These are phyloP conservation scores for Podabrus alpinus DNA, from an alignment of 2,888 invertebrate species.

Conservation along the genomic window DNA sequence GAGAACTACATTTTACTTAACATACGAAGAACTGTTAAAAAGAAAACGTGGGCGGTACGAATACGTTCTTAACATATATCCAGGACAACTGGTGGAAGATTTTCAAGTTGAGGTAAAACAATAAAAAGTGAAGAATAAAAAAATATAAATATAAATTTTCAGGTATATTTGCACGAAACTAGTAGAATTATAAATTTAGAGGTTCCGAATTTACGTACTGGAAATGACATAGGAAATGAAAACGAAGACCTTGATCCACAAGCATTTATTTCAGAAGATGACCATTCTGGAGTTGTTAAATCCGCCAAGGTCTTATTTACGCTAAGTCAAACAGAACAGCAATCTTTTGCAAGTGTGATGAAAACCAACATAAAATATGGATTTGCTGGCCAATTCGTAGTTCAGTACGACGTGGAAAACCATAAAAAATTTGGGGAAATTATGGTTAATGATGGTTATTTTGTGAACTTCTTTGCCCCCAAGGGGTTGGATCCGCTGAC, in stretches of 20 bases:
- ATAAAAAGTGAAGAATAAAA: conserved; percentile 15
- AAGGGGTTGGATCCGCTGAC: conserved; percentile 61
- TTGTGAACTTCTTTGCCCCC: conserved; percentile 77
- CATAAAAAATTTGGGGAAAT: conserved; percentile 63
- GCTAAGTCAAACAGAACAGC: conserved; percentile 64
- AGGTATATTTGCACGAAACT: conserved; percentile 67
- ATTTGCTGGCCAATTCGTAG: conserved; percentile 67
- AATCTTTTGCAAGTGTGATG: conserved; percentile 55
- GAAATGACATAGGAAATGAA: conserved; percentile 65
- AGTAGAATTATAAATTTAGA: conserved; percentile 63
- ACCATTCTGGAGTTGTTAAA: conserved; percentile 50
- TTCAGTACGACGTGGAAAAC: conserved; percentile 71
- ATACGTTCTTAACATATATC: neutral
- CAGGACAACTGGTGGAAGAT: neutral
- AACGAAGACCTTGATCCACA: conserved; percentile 54
- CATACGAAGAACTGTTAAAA: neutral
- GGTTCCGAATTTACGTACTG: conserved; percentile 67
- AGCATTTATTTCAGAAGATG: conserved; percentile 42
- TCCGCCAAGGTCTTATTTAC: conserved; percentile 52
- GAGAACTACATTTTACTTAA: neutral
- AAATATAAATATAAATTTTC: neutral
- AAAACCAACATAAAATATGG: conserved; percentile 54
- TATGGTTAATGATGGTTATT: conserved; percentile 70
- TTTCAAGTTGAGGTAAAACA: neutral
- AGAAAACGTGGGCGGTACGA: neutral